Evolutionary conservation across 2,888 invertebrate species (phyloP).

Genomic region (Gymnosoma rotundatum): DNA sequence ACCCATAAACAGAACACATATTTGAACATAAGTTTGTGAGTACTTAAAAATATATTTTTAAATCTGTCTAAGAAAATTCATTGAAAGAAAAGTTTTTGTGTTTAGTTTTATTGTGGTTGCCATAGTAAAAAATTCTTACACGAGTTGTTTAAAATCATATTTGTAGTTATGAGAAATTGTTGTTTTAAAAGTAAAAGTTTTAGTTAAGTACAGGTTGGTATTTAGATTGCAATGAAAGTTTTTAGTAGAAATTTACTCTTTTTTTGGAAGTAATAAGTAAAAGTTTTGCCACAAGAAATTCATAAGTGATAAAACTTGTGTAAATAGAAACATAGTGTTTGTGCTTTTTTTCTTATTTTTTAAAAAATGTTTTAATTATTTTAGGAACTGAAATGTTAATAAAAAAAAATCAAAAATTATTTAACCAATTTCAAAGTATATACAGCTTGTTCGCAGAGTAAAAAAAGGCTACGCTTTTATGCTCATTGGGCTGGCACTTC

Average conservation of each 20-base stretch:
- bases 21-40: neutral
- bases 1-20: neutral
- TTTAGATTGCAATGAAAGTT: constrained; percentile 3
- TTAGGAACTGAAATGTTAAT: too few relatives aligned
- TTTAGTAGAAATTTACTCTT: neutral
- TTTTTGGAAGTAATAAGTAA: neutral
- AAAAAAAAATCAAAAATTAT: too few relatives aligned
- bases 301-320: neutral
- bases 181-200: neutral
- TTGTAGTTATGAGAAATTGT: constrained; percentile 21
- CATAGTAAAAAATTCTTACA: neutral
- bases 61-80: constrained; percentile 47
- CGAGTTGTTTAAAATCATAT: constrained; percentile 30
- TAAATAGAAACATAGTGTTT: neutral
- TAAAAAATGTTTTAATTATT: too few relatives aligned
- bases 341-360: too few relatives aligned
- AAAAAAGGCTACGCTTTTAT: too few relatives aligned
- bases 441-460: too few relatives aligned
- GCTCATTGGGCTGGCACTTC: too few relatives aligned
- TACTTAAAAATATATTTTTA: constrained; percentile 36
- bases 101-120: constrained; percentile 13
- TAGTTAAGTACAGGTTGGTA: constrained; percentile 11
- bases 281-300: neutral
- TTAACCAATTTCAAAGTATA: too few relatives aligned
- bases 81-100: constrained; percentile 10